Evolutionary conservation across 2,888 invertebrate species (phyloP), one percentile per base, ranked within the genome.

Genomic region (Seira musarum): DNA sequence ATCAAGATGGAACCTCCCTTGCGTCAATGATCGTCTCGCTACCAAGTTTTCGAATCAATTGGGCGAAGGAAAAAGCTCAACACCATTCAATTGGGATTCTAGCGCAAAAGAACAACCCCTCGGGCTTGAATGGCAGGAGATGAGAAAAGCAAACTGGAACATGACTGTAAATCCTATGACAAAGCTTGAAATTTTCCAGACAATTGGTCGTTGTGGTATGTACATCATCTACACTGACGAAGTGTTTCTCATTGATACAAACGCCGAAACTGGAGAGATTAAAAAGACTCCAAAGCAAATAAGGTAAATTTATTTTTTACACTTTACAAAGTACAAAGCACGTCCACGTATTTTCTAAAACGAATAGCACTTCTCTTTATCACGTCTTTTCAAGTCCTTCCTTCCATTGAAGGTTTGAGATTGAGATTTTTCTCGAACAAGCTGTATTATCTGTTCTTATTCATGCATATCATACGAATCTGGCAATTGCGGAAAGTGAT

Each of bases 111-210:
- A 57, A 6, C 22, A 15, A 57, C 69, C 69, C 0, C n/a, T 69
- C 25, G 69, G 69, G 1, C 22, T 2, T 15, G 63, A 71, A 40
- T 71, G 71, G 71, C 40, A 35, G 13, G 63, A 40, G 17, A 8
- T 46, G 17, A 5, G 2, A 13, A 25, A 22, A 3, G 40, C 15
- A 15, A 21, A 13, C 1, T n/a, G 24, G 8, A 40, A 19, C 21
- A 19, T 71, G 19, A 5, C 30, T 5, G 71, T 71, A 1, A n/a
- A 17, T 15, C 22, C 35, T 1, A 2, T 0, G 2, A 63, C 63
- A 17, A 61, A 63, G 13, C 15, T 71, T 5, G 63, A 71, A 10
- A 8, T 71, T 13, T 71, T 63, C n/a, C 71, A 71, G 40, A 63
- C 24, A 6, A 15, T 71, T 8, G 71, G 71, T 2, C 30, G 49